These are phyloP conservation scores for Macrophya alboannulata DNA, from an alignment of 2,888 invertebrate species.

Conservation along the genomic window DNA sequence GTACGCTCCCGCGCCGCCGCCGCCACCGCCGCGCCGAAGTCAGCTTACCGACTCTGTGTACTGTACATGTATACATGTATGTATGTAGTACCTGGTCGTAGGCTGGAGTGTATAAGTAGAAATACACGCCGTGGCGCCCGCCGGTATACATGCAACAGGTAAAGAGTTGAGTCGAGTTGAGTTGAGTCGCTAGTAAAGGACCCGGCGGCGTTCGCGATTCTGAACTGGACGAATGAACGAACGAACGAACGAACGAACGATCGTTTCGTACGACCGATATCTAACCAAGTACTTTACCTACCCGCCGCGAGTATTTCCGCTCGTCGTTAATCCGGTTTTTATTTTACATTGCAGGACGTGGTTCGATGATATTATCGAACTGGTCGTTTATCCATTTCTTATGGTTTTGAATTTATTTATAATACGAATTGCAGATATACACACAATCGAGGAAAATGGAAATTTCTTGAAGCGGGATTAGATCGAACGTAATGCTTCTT, in stretches of 20 bases:
- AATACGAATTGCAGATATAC: background rate
- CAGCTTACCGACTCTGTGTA: constrained; percentile 17
- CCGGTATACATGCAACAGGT: constrained; percentile 49
- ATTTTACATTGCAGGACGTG: background rate
- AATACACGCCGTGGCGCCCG: constrained; percentile 48
- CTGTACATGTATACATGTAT: background rate
- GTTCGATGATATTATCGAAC: constrained; percentile 22
- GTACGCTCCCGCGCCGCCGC: constrained; percentile 49
- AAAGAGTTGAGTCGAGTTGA: constrained; percentile 16
- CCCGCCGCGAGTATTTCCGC: constrained; percentile 30
- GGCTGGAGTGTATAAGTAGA: constrained; percentile 19
- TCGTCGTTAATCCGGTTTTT: constrained; percentile 30
- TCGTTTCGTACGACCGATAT: constrained; percentile 41
- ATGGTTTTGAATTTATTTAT: constrained; percentile 6
- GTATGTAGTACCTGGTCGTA: background rate
- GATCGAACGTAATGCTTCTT: too few relatives aligned
- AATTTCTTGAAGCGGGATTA: too few relatives aligned
- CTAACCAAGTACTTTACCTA: background rate
- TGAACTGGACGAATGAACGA: constrained; percentile 31
- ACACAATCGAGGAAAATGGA: background rate
- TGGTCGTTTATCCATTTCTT: background rate
- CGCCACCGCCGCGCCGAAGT: background rate
- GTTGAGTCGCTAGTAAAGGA: constrained; percentile 36
- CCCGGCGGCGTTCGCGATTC: constrained; percentile 32
- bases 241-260: constrained; percentile 31